Evolutionary conservation across 2,888 invertebrate genomes (phyloP).

Genomic region (Acronicta alni): DNA sequence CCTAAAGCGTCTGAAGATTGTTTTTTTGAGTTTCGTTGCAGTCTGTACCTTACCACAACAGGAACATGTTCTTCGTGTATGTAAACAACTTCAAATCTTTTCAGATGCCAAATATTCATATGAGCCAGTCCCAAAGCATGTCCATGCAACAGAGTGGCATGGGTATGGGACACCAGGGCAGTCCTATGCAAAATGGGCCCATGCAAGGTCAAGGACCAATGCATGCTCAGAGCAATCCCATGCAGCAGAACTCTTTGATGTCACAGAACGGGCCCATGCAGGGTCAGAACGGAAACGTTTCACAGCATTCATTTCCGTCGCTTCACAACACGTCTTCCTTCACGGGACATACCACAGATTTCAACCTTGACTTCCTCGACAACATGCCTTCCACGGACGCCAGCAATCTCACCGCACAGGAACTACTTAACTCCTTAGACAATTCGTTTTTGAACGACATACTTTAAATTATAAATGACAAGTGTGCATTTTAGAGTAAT

Average conservation of each 20-base stretch:
- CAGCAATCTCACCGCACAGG: slow-evolving; percentile 94
- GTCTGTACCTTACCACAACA: too few species aligned
- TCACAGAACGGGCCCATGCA: slow-evolving; percentile 64
- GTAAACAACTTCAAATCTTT: slow-evolving; percentile 46
- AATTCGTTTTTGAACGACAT: slow-evolving; percentile 92
- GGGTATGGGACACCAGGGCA: slow-evolving; percentile 68
- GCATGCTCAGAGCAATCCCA: slow-evolving; percentile 62
- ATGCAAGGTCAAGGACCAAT: slow-evolving; percentile 68
- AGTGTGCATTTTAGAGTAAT: slow-evolving; percentile 48
- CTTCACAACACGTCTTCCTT: slow-evolving; percentile 82
- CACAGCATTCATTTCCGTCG: slow-evolving; percentile 71
- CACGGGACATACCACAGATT: slow-evolving; percentile 90
- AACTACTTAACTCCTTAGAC: slow-evolving; percentile 95
- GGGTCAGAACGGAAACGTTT: slow-evolving; percentile 51
- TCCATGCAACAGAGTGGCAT: slow-evolving; percentile 84
- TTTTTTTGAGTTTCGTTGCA: too few species aligned
- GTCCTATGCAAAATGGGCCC: slow-evolving; percentile 66
- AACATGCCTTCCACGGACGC: slow-evolving; percentile 94
- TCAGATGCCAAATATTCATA: slow-evolving; percentile 91
- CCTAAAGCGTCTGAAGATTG: too few species aligned
- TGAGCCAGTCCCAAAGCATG: slow-evolving; percentile 92
- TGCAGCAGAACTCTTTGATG: slow-evolving; percentile 71
- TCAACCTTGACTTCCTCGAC: slow-evolving; percentile 96
- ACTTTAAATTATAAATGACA: slow-evolving; percentile 73
- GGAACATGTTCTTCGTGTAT: too few species aligned